Evolutionary conservation across 2,113 vertebrate species (phyloP).

Genomic region (Bubalus kerabau): DNA sequence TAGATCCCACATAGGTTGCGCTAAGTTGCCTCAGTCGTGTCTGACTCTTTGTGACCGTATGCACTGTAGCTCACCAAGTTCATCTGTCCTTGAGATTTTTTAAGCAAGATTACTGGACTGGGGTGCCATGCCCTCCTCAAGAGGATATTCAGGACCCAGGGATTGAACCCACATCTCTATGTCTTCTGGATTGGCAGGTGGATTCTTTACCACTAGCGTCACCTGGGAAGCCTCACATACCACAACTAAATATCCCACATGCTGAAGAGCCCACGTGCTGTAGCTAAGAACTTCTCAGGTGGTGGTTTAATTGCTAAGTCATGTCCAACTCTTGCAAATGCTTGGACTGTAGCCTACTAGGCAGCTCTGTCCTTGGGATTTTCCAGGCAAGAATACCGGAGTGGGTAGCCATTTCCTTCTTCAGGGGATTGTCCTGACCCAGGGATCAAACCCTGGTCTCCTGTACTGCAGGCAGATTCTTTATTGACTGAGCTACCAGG

Average conservation of each 20-base stretch:
- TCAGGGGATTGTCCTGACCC: neutral
- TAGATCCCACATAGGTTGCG: neutral
- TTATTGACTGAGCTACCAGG: neutral
- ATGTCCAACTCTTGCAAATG: neutral
- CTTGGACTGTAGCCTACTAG: neutral
- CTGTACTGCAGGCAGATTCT: neutral
- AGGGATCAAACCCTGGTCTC: rapidly evolving
- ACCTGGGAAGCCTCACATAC: neutral
- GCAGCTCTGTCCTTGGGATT: neutral
- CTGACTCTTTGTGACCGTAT: neutral
- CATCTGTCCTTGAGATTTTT: neutral
- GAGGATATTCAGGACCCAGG: neutral
- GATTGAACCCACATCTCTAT: neutral
- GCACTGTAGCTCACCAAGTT: neutral
- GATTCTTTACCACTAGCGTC: neutral
- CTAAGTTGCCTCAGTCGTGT: neutral
- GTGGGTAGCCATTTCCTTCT: neutral
- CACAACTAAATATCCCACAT: neutral
- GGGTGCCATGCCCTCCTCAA: neutral
- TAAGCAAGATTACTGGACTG: neutral
- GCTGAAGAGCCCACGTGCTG: neutral
- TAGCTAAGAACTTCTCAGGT: neutral
- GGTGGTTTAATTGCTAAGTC: neutral
- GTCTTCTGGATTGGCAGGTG: neutral
- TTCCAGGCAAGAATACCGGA: neutral